Evolutionary conservation across 2,113 vertebrate species (phyloP).

Genomic region (Leptosomus discolor): DNA sequence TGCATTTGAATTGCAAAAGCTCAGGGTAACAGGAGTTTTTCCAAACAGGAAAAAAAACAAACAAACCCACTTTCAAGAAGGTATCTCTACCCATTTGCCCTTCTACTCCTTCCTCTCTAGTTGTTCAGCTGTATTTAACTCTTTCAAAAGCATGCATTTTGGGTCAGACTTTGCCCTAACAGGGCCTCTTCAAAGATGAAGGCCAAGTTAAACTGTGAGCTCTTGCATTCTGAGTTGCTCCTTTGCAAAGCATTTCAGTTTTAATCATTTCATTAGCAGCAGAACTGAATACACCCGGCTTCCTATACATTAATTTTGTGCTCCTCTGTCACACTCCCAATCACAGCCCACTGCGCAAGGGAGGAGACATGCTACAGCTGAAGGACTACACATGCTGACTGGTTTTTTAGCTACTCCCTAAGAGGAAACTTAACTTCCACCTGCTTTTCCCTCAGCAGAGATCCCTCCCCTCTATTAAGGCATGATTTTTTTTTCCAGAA

Average conservation of each 20-base stretch:
- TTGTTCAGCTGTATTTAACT: not conserved
- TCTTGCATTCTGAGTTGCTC: not conserved
- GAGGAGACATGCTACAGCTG: not conserved
- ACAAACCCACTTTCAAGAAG: not conserved
- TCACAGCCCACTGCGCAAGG: not conserved
- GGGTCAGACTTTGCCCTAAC: not conserved
- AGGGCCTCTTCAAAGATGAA: not conserved
- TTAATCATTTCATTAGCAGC: not conserved
- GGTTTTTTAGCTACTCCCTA: not conserved
- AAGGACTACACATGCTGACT: not conserved
- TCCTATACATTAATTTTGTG: not conserved
- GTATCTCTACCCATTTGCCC: not conserved
- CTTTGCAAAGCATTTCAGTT: not conserved
- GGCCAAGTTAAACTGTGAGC: not conserved
- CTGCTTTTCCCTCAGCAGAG: not conserved
- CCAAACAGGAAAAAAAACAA: not conserved
- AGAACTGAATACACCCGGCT: not conserved
- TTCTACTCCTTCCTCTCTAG: not conserved
- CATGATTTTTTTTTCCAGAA: not conserved
- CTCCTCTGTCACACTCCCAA: not conserved
- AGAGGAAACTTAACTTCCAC: not conserved
- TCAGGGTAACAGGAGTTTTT: not conserved
- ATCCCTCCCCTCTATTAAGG: not conserved
- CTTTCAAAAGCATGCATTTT: not conserved
- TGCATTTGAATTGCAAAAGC: slow-evolving; percentile 24